phyloP scores from a whole-genome alignment of 2,113 vertebrate genomes.

The Pavo muticus region DNA sequence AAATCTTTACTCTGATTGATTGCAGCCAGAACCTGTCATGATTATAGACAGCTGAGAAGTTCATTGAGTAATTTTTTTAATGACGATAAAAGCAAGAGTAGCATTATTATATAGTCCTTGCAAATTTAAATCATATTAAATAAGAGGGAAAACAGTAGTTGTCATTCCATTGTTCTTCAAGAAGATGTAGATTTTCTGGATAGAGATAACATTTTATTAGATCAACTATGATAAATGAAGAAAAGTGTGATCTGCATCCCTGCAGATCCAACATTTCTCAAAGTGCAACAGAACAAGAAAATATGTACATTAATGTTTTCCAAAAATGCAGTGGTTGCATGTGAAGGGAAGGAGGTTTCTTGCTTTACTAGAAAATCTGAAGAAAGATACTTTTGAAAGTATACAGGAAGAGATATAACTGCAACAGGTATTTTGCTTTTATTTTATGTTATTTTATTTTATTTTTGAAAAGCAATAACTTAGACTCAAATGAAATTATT shows the following conservation, averaged over 20 bases:
- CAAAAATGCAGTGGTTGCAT: accelerated
- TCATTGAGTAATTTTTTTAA: background rate
- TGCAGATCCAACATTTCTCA: background rate
- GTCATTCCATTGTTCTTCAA: background rate
- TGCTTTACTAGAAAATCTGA: background rate
- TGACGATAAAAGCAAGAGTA: background rate
- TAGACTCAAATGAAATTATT: accelerated
- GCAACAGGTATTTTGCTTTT: background rate
- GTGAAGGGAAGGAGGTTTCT: background rate
- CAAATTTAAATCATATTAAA: background rate
- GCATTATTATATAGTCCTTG: background rate
- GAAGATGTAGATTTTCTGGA: background rate
- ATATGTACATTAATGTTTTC: background rate
- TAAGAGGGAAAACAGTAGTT: background rate
- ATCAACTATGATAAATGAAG: background rate
- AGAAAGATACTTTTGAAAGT: background rate
- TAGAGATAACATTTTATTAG: background rate
- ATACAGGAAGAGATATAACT: background rate
- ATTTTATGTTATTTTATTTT: background rate
- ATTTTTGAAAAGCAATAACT: background rate
- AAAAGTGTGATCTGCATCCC: background rate
- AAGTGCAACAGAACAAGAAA: background rate
- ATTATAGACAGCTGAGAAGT: background rate
- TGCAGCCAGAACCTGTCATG: background rate
- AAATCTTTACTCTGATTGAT: background rate